Percentiles rank a stretch among this genome's conserved stretches.
Evolutionary conservation across 2,797 vertebrate species (phyloP).

Genomic region (Trachops cirrhosus): DNA sequence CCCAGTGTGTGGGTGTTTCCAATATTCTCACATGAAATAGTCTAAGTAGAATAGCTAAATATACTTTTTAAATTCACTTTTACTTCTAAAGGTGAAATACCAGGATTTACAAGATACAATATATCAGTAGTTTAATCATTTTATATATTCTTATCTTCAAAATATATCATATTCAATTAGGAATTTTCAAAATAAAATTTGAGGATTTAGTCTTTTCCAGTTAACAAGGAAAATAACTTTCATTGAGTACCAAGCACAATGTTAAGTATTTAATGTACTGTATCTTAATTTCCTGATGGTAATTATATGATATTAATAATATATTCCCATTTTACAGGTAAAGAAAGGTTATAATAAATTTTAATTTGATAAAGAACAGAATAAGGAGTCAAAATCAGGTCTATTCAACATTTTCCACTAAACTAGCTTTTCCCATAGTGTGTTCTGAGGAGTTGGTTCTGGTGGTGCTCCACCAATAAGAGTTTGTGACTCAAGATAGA

Average conservation of each 20-base stretch:
- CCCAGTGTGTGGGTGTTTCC: background rate
- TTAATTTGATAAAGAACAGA: background rate
- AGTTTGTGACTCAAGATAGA: background rate
- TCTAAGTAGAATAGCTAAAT: background rate
- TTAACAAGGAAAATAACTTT: conserved; percentile 2
- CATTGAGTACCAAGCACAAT: background rate
- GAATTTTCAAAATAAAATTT: conserved; percentile 5
- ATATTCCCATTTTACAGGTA: background rate
- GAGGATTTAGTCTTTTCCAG: background rate
- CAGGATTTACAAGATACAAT: background rate
- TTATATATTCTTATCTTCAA: background rate
- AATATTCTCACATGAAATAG: background rate
- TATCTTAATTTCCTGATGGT: background rate
- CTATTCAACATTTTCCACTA: background rate
- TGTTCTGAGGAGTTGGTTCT: background rate
- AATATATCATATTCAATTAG: background rate
- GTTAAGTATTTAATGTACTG: background rate
- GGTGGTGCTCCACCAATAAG: background rate
- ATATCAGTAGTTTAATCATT: background rate
- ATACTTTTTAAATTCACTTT: background rate
- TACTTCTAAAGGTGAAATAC: background rate
- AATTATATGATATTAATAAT: background rate
- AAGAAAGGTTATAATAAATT: background rate
- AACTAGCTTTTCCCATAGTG: background rate
- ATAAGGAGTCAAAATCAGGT: background rate